Base-by-base conservation (phyloP, 2,888 invertebrate genomes). In the Alloplasta piceator region DNA sequence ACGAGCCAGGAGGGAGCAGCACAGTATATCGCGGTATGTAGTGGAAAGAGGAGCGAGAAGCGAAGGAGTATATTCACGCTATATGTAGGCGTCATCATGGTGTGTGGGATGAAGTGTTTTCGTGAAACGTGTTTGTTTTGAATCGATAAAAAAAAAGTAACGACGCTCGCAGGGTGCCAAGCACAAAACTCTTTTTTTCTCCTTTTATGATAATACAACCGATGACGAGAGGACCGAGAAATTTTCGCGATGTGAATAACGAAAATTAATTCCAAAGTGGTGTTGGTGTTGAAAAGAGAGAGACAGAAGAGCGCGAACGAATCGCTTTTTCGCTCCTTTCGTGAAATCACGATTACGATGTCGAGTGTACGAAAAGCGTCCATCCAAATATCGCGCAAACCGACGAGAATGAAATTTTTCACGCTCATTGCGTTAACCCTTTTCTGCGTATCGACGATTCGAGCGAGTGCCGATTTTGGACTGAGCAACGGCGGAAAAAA, bases 101-200 rank as follows among this genome's bases (percentile, higher is more conserved):
- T 86, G 87, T 80, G 86, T 86, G 83, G 85, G 85, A 76, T 43
- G 73, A 64, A 83, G 81, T 82, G 83, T 84, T 85, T 85, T 85
- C 76, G 82, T 80, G 80, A 79, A 78, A 85, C 76, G 73, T 81
- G 85, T 85, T 88, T 90, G 88, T 89, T 89, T 89, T 89, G 83
- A 87, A 88, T 87, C 86, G 83, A 88, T 85, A 83, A 83, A 66
- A 55, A 68, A 74, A 80, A 77, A 79, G 36, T 16, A 43, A 36
- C 26, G 55, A 14, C 52, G 58, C 56, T 74, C 76, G 68, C 67
- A 26, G 26, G 75, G 66, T 61, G 66, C 52, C 67, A 52, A 9
- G 26, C 46, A 39, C n/a, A n/a, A n/a, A n/a, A n/a, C 38, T 3
- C 6, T 9, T 9, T 12, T 9, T 55, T 26, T 26, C 26, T 26